Conservation (phyloP, 2,113 vertebrate species). For the Prunella himalayana region DNA sequence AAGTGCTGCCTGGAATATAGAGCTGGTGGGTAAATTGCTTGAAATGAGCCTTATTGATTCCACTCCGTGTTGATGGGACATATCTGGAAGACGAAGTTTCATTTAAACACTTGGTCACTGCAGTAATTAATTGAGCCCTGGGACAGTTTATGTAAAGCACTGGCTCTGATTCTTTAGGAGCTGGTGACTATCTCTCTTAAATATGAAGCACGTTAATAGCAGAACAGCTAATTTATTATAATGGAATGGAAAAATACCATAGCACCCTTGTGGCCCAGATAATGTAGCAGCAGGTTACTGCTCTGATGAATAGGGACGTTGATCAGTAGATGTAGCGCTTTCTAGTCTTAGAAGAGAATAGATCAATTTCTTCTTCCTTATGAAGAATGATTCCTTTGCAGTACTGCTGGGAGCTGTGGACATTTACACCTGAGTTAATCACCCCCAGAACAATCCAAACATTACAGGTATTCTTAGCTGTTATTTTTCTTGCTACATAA, state of each 20-base stretch:
- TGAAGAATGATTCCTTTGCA: slow-evolving; percentile 6
- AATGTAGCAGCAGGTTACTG: slow-evolving; percentile 8
- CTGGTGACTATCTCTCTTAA: not conserved
- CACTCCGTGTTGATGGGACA: slow-evolving; percentile 14
- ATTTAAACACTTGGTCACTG: slow-evolving; percentile 37
- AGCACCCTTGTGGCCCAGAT: not conserved
- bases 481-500: not conserved
- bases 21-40: slow-evolving; percentile 8
- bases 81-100: slow-evolving; percentile 36
- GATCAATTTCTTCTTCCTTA: slow-evolving; percentile 21
- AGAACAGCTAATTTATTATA: slow-evolving; percentile 34
- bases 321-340: slow-evolving; percentile 3
- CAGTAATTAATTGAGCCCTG: slow-evolving; percentile 51
- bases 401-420: not conserved
- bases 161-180: not conserved
- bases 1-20: not conserved
- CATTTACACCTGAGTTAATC: not conserved
- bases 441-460: not conserved
- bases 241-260: slow-evolving; percentile 19
- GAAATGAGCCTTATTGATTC: slow-evolving; percentile 63
- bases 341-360: not conserved
- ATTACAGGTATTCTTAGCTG: not conserved
- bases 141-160: not conserved
- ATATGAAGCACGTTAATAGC: not conserved
- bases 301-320: not conserved